phyloP scores from a whole-genome alignment of 1,140 invertebrate genomes.

The Chymomyza costata region DNA sequence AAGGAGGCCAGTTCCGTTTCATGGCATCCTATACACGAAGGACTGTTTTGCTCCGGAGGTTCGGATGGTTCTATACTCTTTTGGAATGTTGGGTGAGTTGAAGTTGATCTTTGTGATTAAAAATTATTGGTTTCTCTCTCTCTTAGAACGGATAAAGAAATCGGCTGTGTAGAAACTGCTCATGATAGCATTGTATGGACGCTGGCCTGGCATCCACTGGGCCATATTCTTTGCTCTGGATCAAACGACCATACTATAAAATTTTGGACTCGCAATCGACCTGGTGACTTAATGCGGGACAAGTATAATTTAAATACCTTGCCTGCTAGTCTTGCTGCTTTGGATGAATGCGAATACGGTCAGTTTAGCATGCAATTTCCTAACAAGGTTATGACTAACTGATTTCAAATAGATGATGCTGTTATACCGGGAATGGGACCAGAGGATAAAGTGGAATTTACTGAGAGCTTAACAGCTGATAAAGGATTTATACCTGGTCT shows the following conservation, averaged over 20 bases:
- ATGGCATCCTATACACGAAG: slow-evolving; percentile 98
- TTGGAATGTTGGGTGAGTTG: slow-evolving; percentile 96
- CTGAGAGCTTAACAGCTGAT: slow-evolving; percentile 76
- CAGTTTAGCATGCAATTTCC: slow-evolving; percentile 51
- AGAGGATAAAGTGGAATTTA: slow-evolving; percentile 88
- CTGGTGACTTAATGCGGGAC: slow-evolving; percentile 98
- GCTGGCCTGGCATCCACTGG: slow-evolving; percentile 98
- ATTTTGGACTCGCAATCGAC: slow-evolving; percentile 99
- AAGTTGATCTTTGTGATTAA: too few species aligned
- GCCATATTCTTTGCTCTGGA: slow-evolving; percentile 98
- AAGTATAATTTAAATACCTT: slow-evolving; percentile 97
- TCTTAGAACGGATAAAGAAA: slow-evolving; percentile 94
- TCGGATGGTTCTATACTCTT: slow-evolving; percentile 98
- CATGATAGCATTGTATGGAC: slow-evolving; percentile 99
- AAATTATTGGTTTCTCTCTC: too few species aligned
- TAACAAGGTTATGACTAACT: not conserved
- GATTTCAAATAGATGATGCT: slow-evolving; percentile 80
- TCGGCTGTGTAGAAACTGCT: slow-evolving; percentile 97
- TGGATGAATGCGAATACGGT: slow-evolving; percentile 85
- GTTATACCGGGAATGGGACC: slow-evolving; percentile 92
- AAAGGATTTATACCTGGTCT: slow-evolving; percentile 88
- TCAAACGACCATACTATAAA: slow-evolving; percentile 99
- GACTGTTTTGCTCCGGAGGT: slow-evolving; percentile 96
- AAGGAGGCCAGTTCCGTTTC: slow-evolving; percentile 98
- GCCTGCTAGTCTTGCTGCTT: slow-evolving; percentile 83